Evolutionary conservation across 2,888 invertebrate genomes (phyloP), one percentile per base, ranked within the genome.

Genomic region (Trachelus stipa): DNA sequence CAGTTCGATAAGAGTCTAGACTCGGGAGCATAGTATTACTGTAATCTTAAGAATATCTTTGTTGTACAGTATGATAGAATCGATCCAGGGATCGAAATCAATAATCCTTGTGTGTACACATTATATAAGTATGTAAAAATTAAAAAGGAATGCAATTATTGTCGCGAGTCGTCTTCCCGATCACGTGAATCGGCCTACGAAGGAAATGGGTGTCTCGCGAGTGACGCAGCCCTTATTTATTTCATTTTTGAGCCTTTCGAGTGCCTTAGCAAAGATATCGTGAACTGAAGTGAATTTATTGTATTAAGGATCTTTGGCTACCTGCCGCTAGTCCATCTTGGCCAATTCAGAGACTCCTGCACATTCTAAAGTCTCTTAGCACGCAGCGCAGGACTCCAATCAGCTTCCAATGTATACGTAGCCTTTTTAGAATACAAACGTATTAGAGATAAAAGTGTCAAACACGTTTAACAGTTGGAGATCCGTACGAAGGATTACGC

Each of bases 211-310:
- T 37, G 15, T 15, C 40, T 40, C 15, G 40, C 40, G 40, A 15
- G 6, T 15, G 6, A 40, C 40, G 40, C 40, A 40, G 40, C 40
- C 40, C 40, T 40, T 40, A 40, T 40, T 40, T 40, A 40, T 40
- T 40, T 40, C 15, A 40, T 40, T 40, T 15, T 77, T 79, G 80
- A 83, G 81, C 83, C 82, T 82, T 85, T 83, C 81, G 83, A 86
- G 85, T 86, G 85, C 86, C 85, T 86, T 86, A 85, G 81, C 79
- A 76, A 83, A 83, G 34, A 77, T 77, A 79, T 75, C 56, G 79
- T 81, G 74, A 82, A 84, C 77, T 74, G 79, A 82, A 79, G 76
- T 74, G 76, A 77, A 76, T 76, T 73, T 77, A 73, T 34, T 73
- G 76, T 68, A 75, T 74, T 33, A 79, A 76, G 35, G 68, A 40